Conservation (phyloP, 1,140 invertebrate genomes). For the Xylocopa sonorina region DNA sequence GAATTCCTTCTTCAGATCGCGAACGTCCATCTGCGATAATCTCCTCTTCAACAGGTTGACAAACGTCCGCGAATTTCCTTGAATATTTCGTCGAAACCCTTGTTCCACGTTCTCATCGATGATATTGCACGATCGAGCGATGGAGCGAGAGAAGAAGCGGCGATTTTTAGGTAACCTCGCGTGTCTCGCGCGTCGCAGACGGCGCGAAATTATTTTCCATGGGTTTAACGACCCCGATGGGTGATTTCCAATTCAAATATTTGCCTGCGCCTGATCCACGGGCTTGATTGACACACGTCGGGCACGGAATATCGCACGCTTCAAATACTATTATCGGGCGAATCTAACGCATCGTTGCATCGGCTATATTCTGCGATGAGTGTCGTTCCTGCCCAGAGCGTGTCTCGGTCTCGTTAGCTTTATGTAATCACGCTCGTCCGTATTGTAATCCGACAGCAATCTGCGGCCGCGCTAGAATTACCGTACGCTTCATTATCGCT, state of each 20-base stretch:
- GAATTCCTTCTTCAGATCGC: background rate
- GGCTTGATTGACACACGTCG: conserved; percentile 42
- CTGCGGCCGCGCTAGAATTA: conserved; percentile 42
- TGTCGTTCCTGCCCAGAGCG: conserved; percentile 28
- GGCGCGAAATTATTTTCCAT: background rate
- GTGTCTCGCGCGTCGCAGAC: too few relatives aligned
- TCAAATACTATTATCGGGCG: conserved; percentile 35
- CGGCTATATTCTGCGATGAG: conserved; percentile 27
- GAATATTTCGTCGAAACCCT: background rate
- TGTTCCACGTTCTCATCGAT: background rate
- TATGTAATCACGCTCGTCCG: conserved; percentile 62
- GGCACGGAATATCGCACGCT: conserved; percentile 31
- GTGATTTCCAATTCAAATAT: conserved; percentile 41
- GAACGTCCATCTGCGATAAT: background rate
- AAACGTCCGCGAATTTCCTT: background rate
- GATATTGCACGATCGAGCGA: too few relatives aligned
- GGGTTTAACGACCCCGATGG: conserved; percentile 8
- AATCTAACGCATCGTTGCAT: conserved; percentile 41
- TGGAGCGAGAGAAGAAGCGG: too few relatives aligned
- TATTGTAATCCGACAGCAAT: conserved; percentile 61
- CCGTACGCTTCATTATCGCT: conserved; percentile 65
- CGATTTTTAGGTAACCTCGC: too few relatives aligned
- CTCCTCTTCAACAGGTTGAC: background rate
- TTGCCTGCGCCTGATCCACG: conserved; percentile 19
- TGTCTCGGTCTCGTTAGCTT: conserved; percentile 64